A percentile compares a stretch with the other conserved stretches of the same genome.
Conservation (phyloP, 2,113 vertebrate species). For the Xenus cinereus region DNA sequence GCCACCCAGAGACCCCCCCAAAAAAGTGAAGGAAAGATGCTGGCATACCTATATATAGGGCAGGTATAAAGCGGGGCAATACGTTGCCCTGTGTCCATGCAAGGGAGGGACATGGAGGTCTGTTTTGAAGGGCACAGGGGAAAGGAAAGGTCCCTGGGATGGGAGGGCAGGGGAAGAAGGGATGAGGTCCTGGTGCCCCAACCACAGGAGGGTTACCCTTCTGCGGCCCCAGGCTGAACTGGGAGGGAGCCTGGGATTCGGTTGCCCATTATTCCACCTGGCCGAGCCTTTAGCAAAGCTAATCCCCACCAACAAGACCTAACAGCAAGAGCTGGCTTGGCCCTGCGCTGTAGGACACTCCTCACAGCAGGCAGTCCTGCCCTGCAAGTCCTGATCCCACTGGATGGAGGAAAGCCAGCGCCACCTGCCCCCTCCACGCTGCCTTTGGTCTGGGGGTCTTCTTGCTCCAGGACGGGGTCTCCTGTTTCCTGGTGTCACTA, state of each 20-base stretch:
- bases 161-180: background rate
- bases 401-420: background rate
- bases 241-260: background rate
- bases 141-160: background rate
- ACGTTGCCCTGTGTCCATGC: background rate
- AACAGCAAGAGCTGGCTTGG: background rate
- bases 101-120: background rate
- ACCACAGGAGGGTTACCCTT: background rate
- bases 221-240: background rate
- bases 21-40: background rate
- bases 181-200: background rate
- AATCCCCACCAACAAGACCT: background rate
- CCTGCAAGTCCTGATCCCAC: background rate
- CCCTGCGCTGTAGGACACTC: background rate
- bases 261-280: conserved; percentile 14
- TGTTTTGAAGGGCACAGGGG: background rate
- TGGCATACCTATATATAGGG: background rate
- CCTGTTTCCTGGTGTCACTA: background rate
- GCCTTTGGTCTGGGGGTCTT: background rate
- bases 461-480: background rate
- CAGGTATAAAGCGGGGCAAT: background rate
- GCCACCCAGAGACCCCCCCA: background rate
- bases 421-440: too few species aligned
- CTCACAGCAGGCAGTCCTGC: background rate
- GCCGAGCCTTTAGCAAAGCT: background rate